Evolutionary conservation across 2,888 invertebrate species (phyloP).

Genomic region (Tortricodes alternella): DNA sequence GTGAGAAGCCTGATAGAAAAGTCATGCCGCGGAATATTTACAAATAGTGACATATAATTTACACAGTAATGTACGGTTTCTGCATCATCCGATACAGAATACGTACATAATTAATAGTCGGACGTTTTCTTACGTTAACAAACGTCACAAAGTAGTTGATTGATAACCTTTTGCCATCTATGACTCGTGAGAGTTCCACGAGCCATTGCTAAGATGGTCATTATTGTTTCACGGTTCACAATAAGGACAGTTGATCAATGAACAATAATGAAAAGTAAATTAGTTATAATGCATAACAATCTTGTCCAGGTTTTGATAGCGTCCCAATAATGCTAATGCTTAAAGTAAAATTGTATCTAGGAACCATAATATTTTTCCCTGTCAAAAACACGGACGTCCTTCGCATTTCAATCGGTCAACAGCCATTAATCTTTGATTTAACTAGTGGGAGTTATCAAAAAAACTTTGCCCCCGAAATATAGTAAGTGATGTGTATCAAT

Average conservation of each 20-base stretch:
- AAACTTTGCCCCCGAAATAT: slow-evolving; percentile 22
- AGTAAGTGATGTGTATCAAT: slow-evolving; percentile 14
- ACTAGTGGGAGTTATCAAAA: not conserved
- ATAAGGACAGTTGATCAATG: too few relatives aligned
- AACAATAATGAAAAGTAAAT: too few relatives aligned
- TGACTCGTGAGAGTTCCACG: slow-evolving; percentile 14
- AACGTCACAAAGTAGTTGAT: not conserved
- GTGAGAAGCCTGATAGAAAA: not conserved
- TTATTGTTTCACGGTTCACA: too few relatives aligned
- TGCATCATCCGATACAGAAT: slow-evolving; percentile 12
- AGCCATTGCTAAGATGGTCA: too few relatives aligned
- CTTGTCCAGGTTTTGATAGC: too few relatives aligned
- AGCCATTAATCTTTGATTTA: not conserved
- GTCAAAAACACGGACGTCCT: too few relatives aligned
- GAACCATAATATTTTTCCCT: too few relatives aligned
- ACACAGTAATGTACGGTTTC: slow-evolving; percentile 1
- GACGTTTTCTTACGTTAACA: not conserved
- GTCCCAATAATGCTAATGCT: too few relatives aligned
- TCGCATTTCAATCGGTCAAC: slow-evolving; percentile 20
- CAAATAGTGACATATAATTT: not conserved
- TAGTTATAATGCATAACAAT: too few relatives aligned
- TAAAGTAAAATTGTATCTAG: too few relatives aligned
- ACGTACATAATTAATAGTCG: not conserved
- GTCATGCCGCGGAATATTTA: slow-evolving; percentile 3
- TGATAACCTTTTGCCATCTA: slow-evolving; percentile 18